phyloP scores from a whole-genome alignment of 2,888 invertebrate genomes.

The Agrotis exclamationis region DNA sequence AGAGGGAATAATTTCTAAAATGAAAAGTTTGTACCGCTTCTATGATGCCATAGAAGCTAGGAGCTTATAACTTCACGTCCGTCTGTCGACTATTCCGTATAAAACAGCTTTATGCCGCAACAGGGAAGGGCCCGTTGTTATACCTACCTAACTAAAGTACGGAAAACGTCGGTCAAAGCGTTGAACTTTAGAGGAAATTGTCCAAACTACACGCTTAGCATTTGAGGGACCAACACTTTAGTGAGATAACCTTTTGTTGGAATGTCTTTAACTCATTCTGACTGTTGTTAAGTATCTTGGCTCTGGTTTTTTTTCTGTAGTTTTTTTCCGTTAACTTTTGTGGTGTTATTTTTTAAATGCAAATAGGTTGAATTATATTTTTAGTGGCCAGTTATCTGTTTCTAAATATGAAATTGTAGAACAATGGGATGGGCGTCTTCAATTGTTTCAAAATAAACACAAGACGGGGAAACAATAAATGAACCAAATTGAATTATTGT shows the following conservation, averaged over 20 bases:
- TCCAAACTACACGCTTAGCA: conserved; percentile 71
- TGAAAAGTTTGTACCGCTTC: not conserved
- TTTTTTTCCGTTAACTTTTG: conserved; percentile 8
- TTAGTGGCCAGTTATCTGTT: conserved; percentile 3
- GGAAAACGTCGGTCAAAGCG: conserved; percentile 74
- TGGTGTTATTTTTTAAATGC: conserved; percentile 4
- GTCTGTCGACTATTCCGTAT: conserved; percentile 63
- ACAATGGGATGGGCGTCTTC: not conserved
- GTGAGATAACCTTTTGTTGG: conserved; percentile 70
- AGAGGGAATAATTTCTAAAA: not conserved
- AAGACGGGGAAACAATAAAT: too few relatives aligned
- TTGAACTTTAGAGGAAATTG: conserved; percentile 75
- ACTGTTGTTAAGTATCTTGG: conserved; percentile 51
- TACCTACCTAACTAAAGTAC: conserved; percentile 71
- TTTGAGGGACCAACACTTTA: conserved; percentile 70
- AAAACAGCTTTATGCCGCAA: conserved; percentile 72
- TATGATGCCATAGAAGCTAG: conserved; percentile 16
- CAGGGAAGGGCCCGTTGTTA: conserved; percentile 70
- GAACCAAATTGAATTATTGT: conserved; percentile 18
- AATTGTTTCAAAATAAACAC: conserved; percentile 4
- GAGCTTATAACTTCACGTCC: conserved; percentile 64
- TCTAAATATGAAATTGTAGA: not conserved
- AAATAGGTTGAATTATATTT: not conserved
- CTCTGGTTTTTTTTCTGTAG: conserved; percentile 30
- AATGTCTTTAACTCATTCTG: conserved; percentile 67